Percentiles rank a stretch among this genome's conserved stretches.
Conservation (phyloP, 2,113 vertebrate genomes). For the Sorex fumeus region DNA sequence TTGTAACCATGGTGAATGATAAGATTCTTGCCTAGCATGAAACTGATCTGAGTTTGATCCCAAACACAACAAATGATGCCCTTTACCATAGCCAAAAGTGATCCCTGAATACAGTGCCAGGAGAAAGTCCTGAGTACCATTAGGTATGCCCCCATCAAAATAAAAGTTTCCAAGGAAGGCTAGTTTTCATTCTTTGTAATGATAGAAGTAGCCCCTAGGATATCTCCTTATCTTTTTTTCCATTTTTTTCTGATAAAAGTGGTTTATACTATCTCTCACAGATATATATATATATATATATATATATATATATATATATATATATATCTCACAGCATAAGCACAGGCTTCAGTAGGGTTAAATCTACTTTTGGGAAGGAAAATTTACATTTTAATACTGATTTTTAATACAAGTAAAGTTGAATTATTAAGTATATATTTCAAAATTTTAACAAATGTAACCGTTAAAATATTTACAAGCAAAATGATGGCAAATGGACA, state of each 20-base stretch:
- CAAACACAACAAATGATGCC: too few species aligned
- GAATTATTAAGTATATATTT: slow-evolving; percentile 52
- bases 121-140: too few species aligned
- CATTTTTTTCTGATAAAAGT: slow-evolving; percentile 56
- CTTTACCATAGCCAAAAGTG: too few species aligned
- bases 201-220: background rate
- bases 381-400: too few species aligned
- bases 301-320: too few species aligned
- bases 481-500: background rate
- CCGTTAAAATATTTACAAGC: slow-evolving; percentile 42
- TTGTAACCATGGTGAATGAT: too few species aligned
- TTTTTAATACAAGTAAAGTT: slow-evolving; percentile 22
- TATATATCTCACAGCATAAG: too few species aligned
- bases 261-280: background rate
- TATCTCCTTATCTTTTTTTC: slow-evolving; percentile 37
- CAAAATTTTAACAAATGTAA: slow-evolving; percentile 42
- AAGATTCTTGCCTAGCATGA: too few species aligned
- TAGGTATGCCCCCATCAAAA: too few species aligned
- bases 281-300: too few species aligned
- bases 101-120: too few species aligned
- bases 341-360: background rate
- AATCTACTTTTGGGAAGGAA: background rate
- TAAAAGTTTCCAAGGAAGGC: background rate
- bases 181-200: slow-evolving; percentile 61
- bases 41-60: too few species aligned